These are phyloP conservation scores for Ephestia elutella DNA, from an alignment of 1,140 invertebrate genomes.

Conservation along the genomic window DNA sequence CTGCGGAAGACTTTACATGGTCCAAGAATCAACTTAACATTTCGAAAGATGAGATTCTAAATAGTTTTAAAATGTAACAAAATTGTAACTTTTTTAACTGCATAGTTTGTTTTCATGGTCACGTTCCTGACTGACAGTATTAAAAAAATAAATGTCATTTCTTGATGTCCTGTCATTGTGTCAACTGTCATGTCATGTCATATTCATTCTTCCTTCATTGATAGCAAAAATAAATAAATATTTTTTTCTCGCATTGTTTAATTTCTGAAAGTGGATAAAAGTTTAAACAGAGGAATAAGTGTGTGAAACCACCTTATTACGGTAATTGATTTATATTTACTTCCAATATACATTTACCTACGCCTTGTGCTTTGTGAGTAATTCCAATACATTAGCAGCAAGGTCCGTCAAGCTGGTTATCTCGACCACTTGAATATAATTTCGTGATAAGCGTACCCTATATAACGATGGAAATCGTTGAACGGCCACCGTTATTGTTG, in stretches of 20 bases:
- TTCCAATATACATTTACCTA: too few relatives aligned
- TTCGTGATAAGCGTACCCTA: slow-evolving; percentile 59
- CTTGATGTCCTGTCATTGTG: not conserved
- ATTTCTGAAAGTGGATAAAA: too few relatives aligned
- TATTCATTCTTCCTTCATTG: not conserved
- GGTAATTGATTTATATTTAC: too few relatives aligned
- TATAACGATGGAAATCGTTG: slow-evolving; percentile 59
- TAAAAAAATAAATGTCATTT: not conserved
- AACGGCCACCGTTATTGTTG: slow-evolving; percentile 47
- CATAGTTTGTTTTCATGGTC: not conserved
- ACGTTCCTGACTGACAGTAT: not conserved
- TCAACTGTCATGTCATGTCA: slow-evolving; percentile 4
- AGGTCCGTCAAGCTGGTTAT: slow-evolving; percentile 24
- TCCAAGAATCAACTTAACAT: slow-evolving; percentile 82
- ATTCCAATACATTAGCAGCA: not conserved
- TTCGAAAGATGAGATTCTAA: slow-evolving; percentile 71
- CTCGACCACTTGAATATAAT: slow-evolving; percentile 40
- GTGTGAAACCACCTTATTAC: too few relatives aligned
- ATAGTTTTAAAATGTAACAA: not conserved
- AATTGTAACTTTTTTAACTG: not conserved
- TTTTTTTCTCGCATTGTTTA: too few relatives aligned
- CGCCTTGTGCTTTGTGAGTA: too few relatives aligned
- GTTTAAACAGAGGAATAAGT: too few relatives aligned
- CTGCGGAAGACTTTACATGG: slow-evolving; percentile 73
- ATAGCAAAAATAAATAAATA: too few relatives aligned